Conservation (phyloP, 2,113 vertebrate genomes). For the Haplotaxodon microlepis region DNA sequence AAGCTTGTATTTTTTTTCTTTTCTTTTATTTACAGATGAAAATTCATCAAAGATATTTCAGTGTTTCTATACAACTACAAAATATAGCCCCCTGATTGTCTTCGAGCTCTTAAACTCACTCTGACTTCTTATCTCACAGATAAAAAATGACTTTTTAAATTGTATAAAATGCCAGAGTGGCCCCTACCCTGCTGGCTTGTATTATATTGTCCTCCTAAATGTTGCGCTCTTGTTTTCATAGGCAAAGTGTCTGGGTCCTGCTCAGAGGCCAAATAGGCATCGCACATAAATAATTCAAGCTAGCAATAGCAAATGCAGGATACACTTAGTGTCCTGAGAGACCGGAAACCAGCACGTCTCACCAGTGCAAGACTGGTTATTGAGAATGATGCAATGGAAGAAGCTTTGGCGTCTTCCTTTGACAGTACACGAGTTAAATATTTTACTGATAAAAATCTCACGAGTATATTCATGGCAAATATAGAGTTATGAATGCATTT, state of each 20-base stretch:
- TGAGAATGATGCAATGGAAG: background rate
- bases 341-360: slow-evolving; percentile 27
- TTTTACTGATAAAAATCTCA: background rate
- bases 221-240: slow-evolving; percentile 24
- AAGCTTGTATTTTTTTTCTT: background rate
- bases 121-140: background rate
- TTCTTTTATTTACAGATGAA: background rate
- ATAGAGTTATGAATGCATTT: background rate
- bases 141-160: background rate
- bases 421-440: background rate
- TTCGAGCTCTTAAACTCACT: background rate
- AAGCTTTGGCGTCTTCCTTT: background rate
- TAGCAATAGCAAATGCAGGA: slow-evolving; percentile 1
- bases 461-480: background rate
- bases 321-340: slow-evolving; percentile 27
- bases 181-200: background rate
- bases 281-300: slow-evolving; percentile 59
- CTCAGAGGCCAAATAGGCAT: slow-evolving; percentile 33
- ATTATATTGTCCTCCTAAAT: background rate
- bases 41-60: background rate
- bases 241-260: background rate
- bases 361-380: slow-evolving; percentile 30
- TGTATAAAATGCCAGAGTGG: background rate
- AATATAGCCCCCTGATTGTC: background rate
- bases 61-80: background rate